Percentiles rank a stretch among this genome's conserved stretches.
Conservation (phyloP, 35 echinoderm and acorn worm species). For the Antedon bifida region DNA sequence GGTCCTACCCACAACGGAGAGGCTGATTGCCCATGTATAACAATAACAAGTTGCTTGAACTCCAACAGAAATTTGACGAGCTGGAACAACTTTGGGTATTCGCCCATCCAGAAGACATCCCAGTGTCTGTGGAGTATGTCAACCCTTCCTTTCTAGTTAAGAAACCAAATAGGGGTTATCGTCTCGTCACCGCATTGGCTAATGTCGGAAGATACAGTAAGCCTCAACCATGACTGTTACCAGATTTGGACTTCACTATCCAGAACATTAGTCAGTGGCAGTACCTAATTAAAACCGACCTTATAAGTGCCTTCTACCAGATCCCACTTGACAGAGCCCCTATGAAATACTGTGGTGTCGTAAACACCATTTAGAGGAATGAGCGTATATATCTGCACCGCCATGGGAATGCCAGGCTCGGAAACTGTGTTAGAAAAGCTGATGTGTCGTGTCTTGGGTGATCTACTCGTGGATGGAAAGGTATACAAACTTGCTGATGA, state of each 20-base stretch:
- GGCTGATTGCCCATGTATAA: constrained; percentile 15
- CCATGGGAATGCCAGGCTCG: constrained; percentile 50
- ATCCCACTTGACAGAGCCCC: constrained; percentile 19
- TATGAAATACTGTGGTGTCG: constrained; percentile 44
- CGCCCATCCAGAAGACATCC: constrained; percentile 37
- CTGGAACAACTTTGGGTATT: constrained; percentile 30
- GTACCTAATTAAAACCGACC: constrained; percentile 33
- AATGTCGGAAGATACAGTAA: constrained; percentile 43
- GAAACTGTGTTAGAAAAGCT: constrained; percentile 49
- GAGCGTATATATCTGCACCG: constrained; percentile 38
- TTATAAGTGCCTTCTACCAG: constrained; percentile 51
- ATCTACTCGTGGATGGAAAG: constrained; percentile 28
- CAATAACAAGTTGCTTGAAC: constrained; percentile 14
- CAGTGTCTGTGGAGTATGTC: constrained; percentile 29
- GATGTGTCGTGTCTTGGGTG: constrained; percentile 55
- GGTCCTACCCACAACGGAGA: not conserved
- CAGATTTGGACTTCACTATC: not conserved
- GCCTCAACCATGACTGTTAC: constrained; percentile 30
- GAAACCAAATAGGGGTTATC: constrained; percentile 26
- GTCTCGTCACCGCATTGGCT: constrained; percentile 46
- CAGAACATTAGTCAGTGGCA: constrained; percentile 11
- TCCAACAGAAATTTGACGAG: constrained; percentile 40
- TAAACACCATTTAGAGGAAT: constrained; percentile 45
- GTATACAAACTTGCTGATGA: constrained; percentile 39
- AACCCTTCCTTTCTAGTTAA: constrained; percentile 41